phyloP scores from a whole-genome alignment of 2,888 invertebrate genomes.

The Aporophyla nigra region DNA sequence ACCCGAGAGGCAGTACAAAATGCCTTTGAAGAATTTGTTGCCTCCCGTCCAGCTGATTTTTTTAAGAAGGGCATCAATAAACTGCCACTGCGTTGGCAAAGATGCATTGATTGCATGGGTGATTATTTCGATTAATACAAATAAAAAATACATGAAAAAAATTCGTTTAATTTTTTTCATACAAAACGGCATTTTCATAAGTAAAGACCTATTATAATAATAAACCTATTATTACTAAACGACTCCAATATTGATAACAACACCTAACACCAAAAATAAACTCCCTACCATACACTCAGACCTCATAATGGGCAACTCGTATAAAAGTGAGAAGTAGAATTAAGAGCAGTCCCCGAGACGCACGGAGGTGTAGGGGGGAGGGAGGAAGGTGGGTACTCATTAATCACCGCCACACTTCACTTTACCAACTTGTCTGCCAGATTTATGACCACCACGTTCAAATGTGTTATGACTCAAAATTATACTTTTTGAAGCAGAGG shows the following conservation, averaged over 20 bases:
- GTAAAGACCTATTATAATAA: too few species aligned
- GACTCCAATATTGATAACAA: neutral
- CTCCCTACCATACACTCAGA: constrained; percentile 18
- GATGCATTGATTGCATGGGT: too few species aligned
- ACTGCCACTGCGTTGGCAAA: too few species aligned
- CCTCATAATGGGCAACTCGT: constrained; percentile 67
- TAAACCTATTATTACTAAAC: neutral
- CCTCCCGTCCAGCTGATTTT: too few species aligned
- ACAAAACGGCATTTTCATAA: too few species aligned
- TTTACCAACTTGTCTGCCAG: constrained; percentile 76
- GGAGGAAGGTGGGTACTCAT: constrained; percentile 55
- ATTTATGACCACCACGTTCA: constrained; percentile 72
- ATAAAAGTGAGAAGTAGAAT: constrained; percentile 71
- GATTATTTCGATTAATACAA: too few species aligned
- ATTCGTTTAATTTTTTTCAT: too few species aligned
- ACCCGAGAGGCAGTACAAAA: too few species aligned
- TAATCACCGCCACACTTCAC: constrained; percentile 71
- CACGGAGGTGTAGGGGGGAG: too few species aligned
- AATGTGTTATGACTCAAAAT: constrained; percentile 66
- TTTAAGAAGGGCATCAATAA: too few species aligned
- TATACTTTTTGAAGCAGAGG: constrained; percentile 50
- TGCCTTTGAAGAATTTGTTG: too few species aligned
- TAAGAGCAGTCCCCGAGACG: constrained; percentile 61
- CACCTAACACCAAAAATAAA: neutral
- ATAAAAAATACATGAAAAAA: too few species aligned